Evolutionary conservation across 2,888 invertebrate genomes (phyloP).

Genomic region (Sinotaia quadrata): DNA sequence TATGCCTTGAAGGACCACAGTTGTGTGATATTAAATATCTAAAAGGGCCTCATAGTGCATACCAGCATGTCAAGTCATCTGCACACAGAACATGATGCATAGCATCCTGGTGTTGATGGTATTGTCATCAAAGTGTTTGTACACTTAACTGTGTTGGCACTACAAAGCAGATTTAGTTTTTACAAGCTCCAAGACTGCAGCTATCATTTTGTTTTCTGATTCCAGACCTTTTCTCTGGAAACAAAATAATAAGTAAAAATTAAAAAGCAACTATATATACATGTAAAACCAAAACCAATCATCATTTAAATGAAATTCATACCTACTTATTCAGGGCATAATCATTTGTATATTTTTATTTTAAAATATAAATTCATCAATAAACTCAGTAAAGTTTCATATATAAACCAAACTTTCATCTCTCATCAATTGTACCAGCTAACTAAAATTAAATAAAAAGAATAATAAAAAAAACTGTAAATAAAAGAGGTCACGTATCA

Average conservation of each 20-base stretch:
- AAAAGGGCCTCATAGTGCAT: not conserved
- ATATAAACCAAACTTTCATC: no score
- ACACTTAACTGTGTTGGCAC: slow-evolving; percentile 9
- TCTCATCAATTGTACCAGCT: no score
- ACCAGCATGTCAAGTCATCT: not conserved
- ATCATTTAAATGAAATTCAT: not conserved
- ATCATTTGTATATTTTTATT: slow-evolving; percentile 45
- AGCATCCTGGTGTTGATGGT: not conserved
- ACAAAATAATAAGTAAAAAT: no score
- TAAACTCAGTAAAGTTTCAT: no score
- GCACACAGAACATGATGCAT: not conserved
- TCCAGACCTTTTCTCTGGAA: slow-evolving; percentile 22
- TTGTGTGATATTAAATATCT: no score
- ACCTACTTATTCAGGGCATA: no score
- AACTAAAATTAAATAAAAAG: no score
- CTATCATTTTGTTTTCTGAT: slow-evolving; percentile 12
- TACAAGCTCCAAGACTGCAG: slow-evolving; percentile 8
- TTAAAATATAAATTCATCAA: no score
- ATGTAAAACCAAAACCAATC: not conserved
- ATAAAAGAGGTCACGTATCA: no score
- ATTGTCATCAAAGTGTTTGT: slow-evolving; percentile 9
- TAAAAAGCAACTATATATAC: not conserved
- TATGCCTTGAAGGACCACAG: no score
- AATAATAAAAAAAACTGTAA: no score
- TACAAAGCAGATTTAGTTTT: slow-evolving; percentile 5